phyloP scores from a whole-genome alignment of 2,113 vertebrate species.

The Sylvilagus bachmani region DNA sequence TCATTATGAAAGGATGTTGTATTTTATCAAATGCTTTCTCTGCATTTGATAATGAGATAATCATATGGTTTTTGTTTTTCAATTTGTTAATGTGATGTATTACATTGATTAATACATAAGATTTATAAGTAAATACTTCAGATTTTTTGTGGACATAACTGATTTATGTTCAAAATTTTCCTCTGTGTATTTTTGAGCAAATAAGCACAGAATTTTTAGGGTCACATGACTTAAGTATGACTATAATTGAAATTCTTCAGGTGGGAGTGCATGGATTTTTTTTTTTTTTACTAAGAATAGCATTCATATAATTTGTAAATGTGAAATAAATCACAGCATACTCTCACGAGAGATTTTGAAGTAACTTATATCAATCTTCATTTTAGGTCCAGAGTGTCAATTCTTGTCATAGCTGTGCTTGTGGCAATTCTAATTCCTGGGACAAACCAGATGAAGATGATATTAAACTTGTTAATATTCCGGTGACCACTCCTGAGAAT shows the following conservation, averaged over 20 bases:
- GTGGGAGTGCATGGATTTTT: conserved; percentile 22
- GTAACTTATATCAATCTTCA: conserved; percentile 16
- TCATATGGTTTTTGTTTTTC: no score
- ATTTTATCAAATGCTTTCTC: no score
- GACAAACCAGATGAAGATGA: conserved; percentile 93
- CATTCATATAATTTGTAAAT: conserved; percentile 21
- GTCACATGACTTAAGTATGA: neutral
- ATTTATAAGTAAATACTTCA: conserved; percentile 35
- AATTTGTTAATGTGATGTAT: no score
- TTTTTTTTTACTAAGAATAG: conserved; percentile 61
- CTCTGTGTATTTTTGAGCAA: conserved; percentile 40
- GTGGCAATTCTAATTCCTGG: conserved; percentile 94
- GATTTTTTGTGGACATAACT: conserved; percentile 30
- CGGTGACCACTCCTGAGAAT: conserved; percentile 96
- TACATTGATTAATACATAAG: no score
- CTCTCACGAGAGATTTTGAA: conserved; percentile 38
- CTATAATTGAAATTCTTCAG: conserved; percentile 56
- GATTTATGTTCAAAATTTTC: conserved; percentile 60
- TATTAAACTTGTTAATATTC: conserved; percentile 93
- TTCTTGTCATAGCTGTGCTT: conserved; percentile 95
- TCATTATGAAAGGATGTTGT: no score
- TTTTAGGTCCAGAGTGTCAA: conserved; percentile 94
- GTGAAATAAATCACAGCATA: neutral
- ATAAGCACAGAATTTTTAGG: conserved; percentile 6
- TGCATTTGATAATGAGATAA: no score